phyloP scores from a whole-genome alignment of 1,140 invertebrate genomes.

The Heterodera carotae region DNA sequence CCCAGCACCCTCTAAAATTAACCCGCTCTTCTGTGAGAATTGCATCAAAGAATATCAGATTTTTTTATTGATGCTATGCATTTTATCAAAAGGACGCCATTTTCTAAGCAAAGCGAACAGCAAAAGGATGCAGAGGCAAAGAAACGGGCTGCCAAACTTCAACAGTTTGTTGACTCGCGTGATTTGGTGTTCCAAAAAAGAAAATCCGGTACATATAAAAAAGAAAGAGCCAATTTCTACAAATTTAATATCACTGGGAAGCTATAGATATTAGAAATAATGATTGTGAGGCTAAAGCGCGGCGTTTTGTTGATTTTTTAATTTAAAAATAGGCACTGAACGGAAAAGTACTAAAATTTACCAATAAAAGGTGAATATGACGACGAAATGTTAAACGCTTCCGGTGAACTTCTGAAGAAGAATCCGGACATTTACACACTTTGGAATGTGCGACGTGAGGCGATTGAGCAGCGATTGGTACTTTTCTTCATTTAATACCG shows the following conservation, averaged over 20 bases:
- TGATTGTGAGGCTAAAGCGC: no score
- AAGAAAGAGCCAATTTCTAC: no score
- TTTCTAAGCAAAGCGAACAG: slow-evolving; percentile 24
- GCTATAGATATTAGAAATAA: no score
- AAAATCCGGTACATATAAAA: slow-evolving; percentile 21
- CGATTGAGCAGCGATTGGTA: slow-evolving; percentile 14
- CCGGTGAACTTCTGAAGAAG: slow-evolving; percentile 37
- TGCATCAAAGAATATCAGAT: no score
- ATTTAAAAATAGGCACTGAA: no score
- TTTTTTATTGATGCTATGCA: no score
- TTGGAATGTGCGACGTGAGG: slow-evolving; percentile 50
- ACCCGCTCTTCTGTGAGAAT: no score
- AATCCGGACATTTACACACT: slow-evolving; percentile 59
- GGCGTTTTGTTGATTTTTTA: no score
- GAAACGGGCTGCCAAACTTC: slow-evolving; percentile 31
- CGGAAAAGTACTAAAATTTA: slow-evolving; percentile 26
- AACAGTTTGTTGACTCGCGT: slow-evolving; percentile 20
- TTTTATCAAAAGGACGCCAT: slow-evolving; percentile 38
- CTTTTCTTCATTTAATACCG: no score
- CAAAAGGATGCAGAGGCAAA: slow-evolving; percentile 12
- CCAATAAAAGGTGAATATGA: slow-evolving; percentile 52
- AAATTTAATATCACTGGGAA: no score
- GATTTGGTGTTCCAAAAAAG: slow-evolving; percentile 35
- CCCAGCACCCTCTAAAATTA: no score
- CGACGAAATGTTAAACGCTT: slow-evolving; percentile 48